Evolutionary conservation across 2,888 invertebrate species (phyloP).

Genomic region (Blastobasis lacticolella): DNA sequence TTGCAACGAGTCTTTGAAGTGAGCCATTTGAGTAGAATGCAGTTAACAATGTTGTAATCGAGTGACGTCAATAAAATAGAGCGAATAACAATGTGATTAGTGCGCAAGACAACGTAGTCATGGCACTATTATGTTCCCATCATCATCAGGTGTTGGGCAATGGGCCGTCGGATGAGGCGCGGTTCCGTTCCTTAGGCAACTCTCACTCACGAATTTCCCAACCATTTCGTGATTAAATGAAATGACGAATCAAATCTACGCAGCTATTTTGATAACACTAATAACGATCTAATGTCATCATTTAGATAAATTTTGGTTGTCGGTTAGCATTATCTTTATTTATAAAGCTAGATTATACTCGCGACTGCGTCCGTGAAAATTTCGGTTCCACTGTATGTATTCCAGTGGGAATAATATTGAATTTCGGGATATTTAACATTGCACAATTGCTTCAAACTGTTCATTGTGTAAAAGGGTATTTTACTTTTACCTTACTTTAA

Average conservation of each 20-base stretch:
- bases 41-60: constrained; percentile 8
- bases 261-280: no score
- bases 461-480: no score
- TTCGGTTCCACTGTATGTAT: no score
- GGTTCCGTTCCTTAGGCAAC: constrained; percentile 23
- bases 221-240: constrained; percentile 10
- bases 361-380: no score
- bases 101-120: constrained; percentile 8
- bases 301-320: no score
- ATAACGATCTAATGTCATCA: no score
- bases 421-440: no score
- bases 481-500: no score
- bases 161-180: constrained; percentile 22
- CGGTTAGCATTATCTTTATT: no score
- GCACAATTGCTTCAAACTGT: no score
- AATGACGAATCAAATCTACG: constrained; percentile 2
- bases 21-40: constrained; percentile 8
- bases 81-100: constrained; percentile 27
- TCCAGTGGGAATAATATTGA: no score
- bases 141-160: constrained; percentile 26
- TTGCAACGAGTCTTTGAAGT: not conserved
- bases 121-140: constrained; percentile 24
- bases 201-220: constrained; percentile 29
- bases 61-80: constrained; percentile 15
- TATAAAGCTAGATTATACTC: no score